Base-by-base conservation (phyloP, 2,113 vertebrate species). In the Arvicanthis niloticus region DNA sequence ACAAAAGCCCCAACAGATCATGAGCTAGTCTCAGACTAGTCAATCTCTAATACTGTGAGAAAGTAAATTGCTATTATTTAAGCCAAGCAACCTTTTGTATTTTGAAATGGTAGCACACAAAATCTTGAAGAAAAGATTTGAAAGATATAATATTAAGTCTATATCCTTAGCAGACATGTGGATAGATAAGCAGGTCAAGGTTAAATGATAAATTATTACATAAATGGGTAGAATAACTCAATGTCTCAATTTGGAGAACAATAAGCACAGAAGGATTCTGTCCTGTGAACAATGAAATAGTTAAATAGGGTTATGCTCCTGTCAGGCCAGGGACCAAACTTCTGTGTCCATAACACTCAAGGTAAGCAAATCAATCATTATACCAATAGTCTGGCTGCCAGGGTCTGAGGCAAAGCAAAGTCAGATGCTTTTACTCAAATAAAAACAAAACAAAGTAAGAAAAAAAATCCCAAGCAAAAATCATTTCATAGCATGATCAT, bases 391-490 rank as follows among this genome's bases (percentile, higher is more conserved):
- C 45, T 34, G 67, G 21, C 65, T 95, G 45, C 80, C 40, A 97
- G 48, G 40, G 90, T 90, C 26, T 88, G 80, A 94, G 85, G 45
- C 70, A 72, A 62, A 97, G 56, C 31, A 80, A 95, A 87, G 4
- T 11, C 85, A 37, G 19, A 76, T 81, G 80, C 91, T 37, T 89
- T 88, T 80, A 88, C 15, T 90, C 2, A 82, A 77, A 21, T 22
- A 45, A 94, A 95, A 97, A 10, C 88, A 68, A 96, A 97, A 90
- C 72, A 67, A 77, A 91, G 53, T 4, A 2, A 88, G n/a, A n/a
- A 68, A 75, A 97, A 75, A 24, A 87, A 34, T 1, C 9, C 53
- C 24, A 76, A 92, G 88, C 70, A 87, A 94, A 86, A 93, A 9
- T 80, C 37, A 73, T 73, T 93, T 95, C 10, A 29, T 51, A 94